A percentile compares a stretch with the other conserved stretches of the same genome.
phyloP scores from a whole-genome alignment of 2,797 vertebrate genomes.

The Hydrolagus colliei region DNA sequence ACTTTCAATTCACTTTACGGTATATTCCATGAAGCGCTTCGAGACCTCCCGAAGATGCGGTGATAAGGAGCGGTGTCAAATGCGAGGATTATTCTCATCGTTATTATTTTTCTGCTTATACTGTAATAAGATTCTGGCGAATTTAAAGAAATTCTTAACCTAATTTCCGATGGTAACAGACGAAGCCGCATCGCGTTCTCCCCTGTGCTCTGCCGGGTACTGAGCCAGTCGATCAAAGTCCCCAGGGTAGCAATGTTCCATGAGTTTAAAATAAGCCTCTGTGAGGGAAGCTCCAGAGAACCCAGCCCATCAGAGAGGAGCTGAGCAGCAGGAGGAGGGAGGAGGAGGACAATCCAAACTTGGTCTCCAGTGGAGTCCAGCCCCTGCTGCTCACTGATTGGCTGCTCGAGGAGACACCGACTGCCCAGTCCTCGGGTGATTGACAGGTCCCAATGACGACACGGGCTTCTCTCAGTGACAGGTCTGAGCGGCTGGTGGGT shows the following conservation, averaged over 20 bases:
- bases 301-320: background rate
- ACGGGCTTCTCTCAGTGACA: background rate
- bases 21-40: no score
- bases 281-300: background rate
- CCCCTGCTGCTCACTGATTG: background rate
- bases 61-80: no score
- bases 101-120: no score
- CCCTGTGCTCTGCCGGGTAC: no score
- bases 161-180: no score
- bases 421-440: background rate
- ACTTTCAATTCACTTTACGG: no score
- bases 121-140: no score
- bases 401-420: background rate
- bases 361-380: background rate
- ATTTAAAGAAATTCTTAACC: no score
- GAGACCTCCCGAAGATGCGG: no score
- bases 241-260: background rate
- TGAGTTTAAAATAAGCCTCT: background rate
- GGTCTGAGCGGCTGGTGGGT: slow-evolving; percentile 19
- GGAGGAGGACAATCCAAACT: background rate
- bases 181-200: no score
- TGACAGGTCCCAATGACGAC: background rate
- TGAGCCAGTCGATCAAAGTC: no score
- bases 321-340: background rate
- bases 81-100: no score